phyloP scores from a whole-genome alignment of 2,797 vertebrate genomes.

The Mareca strepera region DNA sequence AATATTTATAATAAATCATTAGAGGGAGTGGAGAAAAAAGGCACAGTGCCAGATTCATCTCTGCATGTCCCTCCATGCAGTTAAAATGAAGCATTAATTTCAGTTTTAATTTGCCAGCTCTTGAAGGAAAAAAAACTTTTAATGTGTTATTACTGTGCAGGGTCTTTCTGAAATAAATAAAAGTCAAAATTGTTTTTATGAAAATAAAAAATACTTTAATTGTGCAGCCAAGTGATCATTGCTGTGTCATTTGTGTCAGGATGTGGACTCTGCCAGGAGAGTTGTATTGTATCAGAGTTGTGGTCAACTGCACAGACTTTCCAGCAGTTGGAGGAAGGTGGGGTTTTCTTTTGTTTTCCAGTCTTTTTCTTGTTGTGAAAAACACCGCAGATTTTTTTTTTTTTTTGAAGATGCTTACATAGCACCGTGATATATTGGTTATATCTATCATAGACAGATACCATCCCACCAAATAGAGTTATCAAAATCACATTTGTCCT shows the following conservation, averaged over 20 bases:
- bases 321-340: background rate
- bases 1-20: background rate
- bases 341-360: background rate
- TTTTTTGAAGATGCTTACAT: background rate
- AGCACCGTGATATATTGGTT: background rate
- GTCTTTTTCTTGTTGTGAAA: background rate
- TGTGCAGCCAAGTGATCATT: background rate
- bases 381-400: background rate
- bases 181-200: background rate
- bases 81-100: background rate
- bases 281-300: background rate
- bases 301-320: background rate
- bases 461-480: background rate
- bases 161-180: background rate
- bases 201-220: background rate
- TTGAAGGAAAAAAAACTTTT: background rate
- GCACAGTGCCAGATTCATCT: background rate
- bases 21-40: background rate
- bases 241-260: background rate
- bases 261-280: background rate
- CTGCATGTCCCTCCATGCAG: background rate
- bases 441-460: background rate
- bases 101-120: background rate
- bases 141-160: background rate
- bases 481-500: constrained; percentile 38